Conservation (phyloP, 2,113 vertebrate genomes). For the Oxyruncus cristatus region DNA sequence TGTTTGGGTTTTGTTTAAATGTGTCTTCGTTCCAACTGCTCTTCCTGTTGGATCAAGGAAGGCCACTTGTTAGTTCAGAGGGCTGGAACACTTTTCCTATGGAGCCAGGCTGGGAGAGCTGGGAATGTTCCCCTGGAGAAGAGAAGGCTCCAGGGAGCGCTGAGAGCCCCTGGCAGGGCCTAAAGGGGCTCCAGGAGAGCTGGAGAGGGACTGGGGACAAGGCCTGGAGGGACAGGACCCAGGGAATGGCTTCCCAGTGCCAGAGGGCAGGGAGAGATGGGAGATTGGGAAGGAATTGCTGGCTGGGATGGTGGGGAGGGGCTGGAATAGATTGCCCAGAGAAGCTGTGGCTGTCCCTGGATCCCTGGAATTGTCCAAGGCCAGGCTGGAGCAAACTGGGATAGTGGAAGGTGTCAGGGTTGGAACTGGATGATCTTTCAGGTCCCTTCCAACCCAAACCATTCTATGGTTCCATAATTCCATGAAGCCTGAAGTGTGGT, state of each 20-base stretch:
- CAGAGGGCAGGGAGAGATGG: background rate
- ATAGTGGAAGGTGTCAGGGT: fast-evolving
- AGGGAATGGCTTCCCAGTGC: background rate
- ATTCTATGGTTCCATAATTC: background rate
- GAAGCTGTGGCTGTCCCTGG: background rate
- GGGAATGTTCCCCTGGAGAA: fast-evolving
- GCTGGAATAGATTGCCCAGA: background rate
- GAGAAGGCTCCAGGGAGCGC: background rate
- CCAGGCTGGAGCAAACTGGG: background rate
- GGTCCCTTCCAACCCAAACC: background rate
- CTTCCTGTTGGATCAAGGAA: background rate
- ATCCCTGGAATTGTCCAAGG: background rate
- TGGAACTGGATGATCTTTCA: background rate
- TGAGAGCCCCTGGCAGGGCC: fast-evolving
- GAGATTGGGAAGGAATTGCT: background rate
- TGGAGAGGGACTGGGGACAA: background rate
- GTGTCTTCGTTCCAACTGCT: background rate
- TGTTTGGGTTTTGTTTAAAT: background rate
- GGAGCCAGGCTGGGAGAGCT: background rate
- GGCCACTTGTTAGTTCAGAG: background rate
- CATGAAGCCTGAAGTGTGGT: background rate
- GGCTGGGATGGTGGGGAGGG: background rate
- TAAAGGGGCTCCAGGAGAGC: background rate
- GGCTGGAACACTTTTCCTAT: background rate
- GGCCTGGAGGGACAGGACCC: fast-evolving